Evolutionary conservation across 2,797 vertebrate species (phyloP), one percentile per base, ranked within the genome.

Genomic region (Phataginus tetradactyla): DNA sequence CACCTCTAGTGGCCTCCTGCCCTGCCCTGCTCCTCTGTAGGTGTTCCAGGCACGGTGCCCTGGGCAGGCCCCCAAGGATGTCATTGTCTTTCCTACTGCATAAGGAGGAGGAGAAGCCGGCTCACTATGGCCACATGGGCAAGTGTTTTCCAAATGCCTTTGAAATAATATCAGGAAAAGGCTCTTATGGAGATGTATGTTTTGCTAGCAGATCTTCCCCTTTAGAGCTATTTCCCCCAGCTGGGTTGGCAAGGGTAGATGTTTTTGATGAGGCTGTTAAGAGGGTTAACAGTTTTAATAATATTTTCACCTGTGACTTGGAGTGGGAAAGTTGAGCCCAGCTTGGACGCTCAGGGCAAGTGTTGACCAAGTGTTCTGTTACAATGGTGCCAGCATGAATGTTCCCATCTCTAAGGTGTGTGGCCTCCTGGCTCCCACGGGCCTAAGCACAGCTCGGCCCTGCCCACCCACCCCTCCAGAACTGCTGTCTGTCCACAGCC

Each of bases 281-380:
- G 75, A 75, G 66, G 71, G 63, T 18, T 45, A 80, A 6, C n/a
- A 2, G 0, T 55, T 81, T 89, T 25, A 64, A 80, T 57, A 49
- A 42, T 21, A 63, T 64, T 90, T 97, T 92, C 85, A 90, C 87
- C 96, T 59, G 51, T 3, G 37, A 81, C 85, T 61, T 18, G 37
- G 80, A 37, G 64, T 32, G 57, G 81, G 57, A 42, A 61, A 12
- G 61, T 2, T 9, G 63, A 74, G 45, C 49, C 78, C n/a, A 55
- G 92, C 45, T 66, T 51, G 13, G 2, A 32, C 8, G n/a, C 80
- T 45, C 27, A 18, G 45, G 61, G 92, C 80, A 23, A 27, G 5
- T 59, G 37, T 21, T 25, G 79, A 84, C 57, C 45, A 11, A 42
- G 78, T 10, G 51, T 8, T 68, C 77, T 61, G 66, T 20, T 3